Base-by-base conservation (phyloP, 1,140 invertebrate species). In the Goniozus legneri region DNA sequence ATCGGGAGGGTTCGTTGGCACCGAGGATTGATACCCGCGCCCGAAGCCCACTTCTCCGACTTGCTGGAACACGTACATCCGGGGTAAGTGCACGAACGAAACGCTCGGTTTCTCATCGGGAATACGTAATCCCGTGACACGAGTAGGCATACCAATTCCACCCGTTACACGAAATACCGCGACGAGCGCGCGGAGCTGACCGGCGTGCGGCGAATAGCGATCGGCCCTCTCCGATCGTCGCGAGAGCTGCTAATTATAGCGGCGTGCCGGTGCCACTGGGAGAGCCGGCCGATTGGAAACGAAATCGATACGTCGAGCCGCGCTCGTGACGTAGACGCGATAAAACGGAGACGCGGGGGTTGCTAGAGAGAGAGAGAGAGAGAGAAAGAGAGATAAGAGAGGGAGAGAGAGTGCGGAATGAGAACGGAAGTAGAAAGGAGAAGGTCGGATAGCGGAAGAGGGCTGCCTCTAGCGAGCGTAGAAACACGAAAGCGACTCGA, bases 361-460 rank as follows among this genome's bases (percentile, higher is more conserved):
- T 6, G 16, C 16, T n/a, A 12, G 18, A 20, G 16, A n/a, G 36
- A 38, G 13, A 38, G 24, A 30, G 21, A 12, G 24, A 21, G 3
- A 30, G 15, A 16, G 22, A n/a, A 27, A n/a, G n/a, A n/a, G n/a
- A n/a, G n/a, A n/a, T n/a, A n/a, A n/a, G n/a, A n/a, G 54, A 42
- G 53, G 51, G 47, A 50, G 50, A 53, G 50, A 52, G 44, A 50
- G 50, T 57, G 38, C 58, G 52, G 58, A 61, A 60, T 47, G 51
- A 56, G 56, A 60, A 60, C 52, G 55, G 53, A 65, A 58, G 47
- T 54, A 59, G 66, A 60, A 67, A 58, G 45, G 45, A 34, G 44
- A 47, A 37, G 44, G 42, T 35, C 40, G 42, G 58, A 48, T 45
- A 55, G 52, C 42, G 58, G 52, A 21, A 50, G 35, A 51, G 49